Evolutionary conservation across 2,113 vertebrate genomes (phyloP).

Genomic region (Emydura subglobosa): DNA sequence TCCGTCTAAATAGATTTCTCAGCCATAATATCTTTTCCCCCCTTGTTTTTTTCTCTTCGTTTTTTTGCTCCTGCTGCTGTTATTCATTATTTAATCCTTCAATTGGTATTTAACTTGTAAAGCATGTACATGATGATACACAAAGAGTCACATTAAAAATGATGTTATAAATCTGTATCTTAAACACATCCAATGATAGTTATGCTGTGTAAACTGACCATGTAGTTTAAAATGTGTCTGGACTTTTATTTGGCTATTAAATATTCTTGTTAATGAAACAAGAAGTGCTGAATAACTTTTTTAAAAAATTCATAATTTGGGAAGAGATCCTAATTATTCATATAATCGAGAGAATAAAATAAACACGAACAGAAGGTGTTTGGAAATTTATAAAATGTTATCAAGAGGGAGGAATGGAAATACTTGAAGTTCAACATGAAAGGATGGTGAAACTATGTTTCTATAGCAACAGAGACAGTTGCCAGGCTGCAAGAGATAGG

Average conservation of each 20-base stretch:
- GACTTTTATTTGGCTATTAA: neutral
- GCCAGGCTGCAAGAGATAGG: constrained; percentile 59
- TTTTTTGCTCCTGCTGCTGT: fast-evolving
- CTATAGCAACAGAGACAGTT: constrained; percentile 62
- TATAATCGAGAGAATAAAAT: constrained; percentile 44
- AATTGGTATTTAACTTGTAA: neutral
- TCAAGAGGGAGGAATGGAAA: neutral
- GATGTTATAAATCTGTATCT: fast-evolving
- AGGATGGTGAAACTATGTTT: constrained; percentile 25
- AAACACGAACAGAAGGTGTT: constrained; percentile 17
- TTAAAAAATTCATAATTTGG: neutral
- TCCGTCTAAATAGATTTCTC: neutral
- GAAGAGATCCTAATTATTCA: constrained; percentile 26
- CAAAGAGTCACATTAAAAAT: neutral
- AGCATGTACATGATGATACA: neutral
- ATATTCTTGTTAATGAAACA: neutral
- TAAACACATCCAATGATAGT: neutral
- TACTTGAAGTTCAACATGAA: constrained; percentile 18
- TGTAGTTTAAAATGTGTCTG: fast-evolving
- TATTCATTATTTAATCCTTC: neutral
- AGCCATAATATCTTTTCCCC: neutral
- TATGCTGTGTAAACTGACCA: fast-evolving
- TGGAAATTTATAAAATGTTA: neutral
- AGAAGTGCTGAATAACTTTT: constrained; percentile 51
- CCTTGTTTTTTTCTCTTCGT: neutral